Conservation (phyloP, 2,888 invertebrate species). For the Synergus laeviventris region DNA sequence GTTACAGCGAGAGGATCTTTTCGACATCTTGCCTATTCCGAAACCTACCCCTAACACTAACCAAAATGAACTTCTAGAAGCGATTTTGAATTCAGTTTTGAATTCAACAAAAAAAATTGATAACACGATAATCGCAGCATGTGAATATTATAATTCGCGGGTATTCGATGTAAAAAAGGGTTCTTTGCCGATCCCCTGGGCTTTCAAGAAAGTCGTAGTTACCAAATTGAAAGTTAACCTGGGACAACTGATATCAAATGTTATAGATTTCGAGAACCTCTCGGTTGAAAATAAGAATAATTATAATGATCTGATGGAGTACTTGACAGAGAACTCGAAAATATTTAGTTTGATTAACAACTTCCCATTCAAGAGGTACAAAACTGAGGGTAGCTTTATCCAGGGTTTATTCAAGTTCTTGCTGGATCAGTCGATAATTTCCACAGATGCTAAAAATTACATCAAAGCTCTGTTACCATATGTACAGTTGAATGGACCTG, state of each 20-base stretch:
- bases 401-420: constrained; percentile 47
- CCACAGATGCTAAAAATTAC: constrained; percentile 32
- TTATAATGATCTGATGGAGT: constrained; percentile 53
- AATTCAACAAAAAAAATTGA: background rate
- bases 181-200: constrained; percentile 26
- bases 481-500: constrained; percentile 46
- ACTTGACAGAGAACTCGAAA: constrained; percentile 50
- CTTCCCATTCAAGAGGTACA: constrained; percentile 49
- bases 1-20: background rate
- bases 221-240: constrained; percentile 43
- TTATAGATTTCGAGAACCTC: constrained; percentile 50
- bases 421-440: constrained; percentile 39
- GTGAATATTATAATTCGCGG: constrained; percentile 42
- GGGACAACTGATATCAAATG: constrained; percentile 51
- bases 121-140: background rate
- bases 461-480: constrained; percentile 46
- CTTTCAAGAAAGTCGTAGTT: constrained; percentile 42
- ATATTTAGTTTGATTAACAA: constrained; percentile 50
- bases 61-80: background rate
- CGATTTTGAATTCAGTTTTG: background rate
- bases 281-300: constrained; percentile 45
- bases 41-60: background rate
- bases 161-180: background rate
- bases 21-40: background rate
- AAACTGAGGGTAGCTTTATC: constrained; percentile 53